Percentiles rank a stretch among this genome's conserved stretches.
These are phyloP conservation scores for Drosophila tani DNA, from an alignment of 1,140 invertebrate species.

Conservation along the genomic window DNA sequence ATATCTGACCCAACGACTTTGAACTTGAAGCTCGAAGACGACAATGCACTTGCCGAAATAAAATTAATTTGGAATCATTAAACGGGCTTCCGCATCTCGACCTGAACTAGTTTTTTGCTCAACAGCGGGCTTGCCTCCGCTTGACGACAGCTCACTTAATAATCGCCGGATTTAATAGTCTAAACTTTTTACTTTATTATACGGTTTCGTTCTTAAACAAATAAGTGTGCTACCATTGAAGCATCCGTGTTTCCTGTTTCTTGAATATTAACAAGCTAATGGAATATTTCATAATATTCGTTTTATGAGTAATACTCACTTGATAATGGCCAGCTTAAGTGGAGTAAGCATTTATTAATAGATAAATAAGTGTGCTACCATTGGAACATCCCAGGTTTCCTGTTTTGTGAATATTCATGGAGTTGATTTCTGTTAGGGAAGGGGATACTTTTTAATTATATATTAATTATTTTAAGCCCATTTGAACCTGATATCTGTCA, in stretches of 20 bases:
- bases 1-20: constrained; percentile 6
- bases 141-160: constrained; percentile 48
- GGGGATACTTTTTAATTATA: background rate
- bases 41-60: constrained; percentile 44
- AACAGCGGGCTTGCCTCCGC: constrained; percentile 9
- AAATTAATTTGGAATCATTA: constrained; percentile 47
- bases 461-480: background rate
- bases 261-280: constrained; percentile 9
- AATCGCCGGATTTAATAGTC: constrained; percentile 14
- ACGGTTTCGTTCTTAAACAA: constrained; percentile 24
- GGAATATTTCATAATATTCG: constrained; percentile 26
- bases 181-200: constrained; percentile 28
- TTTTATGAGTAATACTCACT: constrained; percentile 2
- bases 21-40: constrained; percentile 29
- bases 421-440: constrained; percentile 1
- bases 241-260: constrained; percentile 25
- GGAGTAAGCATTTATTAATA: constrained; percentile 15
- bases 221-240: constrained; percentile 18
- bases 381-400: constrained; percentile 10
- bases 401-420: constrained; percentile 22
- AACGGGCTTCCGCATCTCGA: constrained; percentile 44
- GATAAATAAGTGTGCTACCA: constrained; percentile 10
- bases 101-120: constrained; percentile 43
- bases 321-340: background rate
- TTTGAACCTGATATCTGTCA: background rate